Conservation (phyloP, 2,797 vertebrate genomes). For the Allobates femoralis region DNA sequence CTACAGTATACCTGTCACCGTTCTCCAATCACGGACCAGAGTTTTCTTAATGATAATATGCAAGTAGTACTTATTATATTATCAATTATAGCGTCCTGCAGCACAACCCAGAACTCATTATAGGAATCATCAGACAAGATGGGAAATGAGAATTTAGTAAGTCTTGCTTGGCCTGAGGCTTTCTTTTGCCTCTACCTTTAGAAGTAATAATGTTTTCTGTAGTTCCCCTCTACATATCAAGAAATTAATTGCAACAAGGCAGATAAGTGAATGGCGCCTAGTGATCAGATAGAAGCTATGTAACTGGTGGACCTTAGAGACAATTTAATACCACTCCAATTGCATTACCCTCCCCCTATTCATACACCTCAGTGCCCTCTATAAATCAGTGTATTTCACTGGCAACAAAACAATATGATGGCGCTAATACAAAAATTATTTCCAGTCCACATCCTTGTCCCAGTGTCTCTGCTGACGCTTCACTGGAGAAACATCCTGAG, state of each 20-base stretch:
- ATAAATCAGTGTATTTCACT: conserved; percentile 30
- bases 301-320: conserved; percentile 43
- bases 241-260: conserved; percentile 62
- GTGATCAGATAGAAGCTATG: conserved; percentile 46
- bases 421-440: conserved; percentile 66
- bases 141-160: conserved; percentile 54
- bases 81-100: conserved; percentile 56
- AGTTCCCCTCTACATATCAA: conserved; percentile 46
- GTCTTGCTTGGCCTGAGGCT: conserved; percentile 54
- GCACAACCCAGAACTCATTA: conserved; percentile 59
- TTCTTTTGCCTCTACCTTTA: conserved; percentile 47
- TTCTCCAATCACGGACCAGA: conserved; percentile 26
- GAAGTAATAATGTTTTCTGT: conserved; percentile 57
- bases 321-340: conserved; percentile 43
- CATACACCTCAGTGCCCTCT: conserved; percentile 32
- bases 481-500: conserved; percentile 23
- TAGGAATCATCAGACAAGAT: conserved; percentile 40
- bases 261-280: conserved; percentile 44
- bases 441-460: conserved; percentile 57
- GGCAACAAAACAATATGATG: conserved; percentile 48
- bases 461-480: conserved; percentile 23
- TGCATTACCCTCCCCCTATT: conserved; percentile 30
- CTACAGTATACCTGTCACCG: conserved; percentile 45
- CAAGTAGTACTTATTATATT: conserved; percentile 55
- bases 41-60: conserved; percentile 56